A percentile compares a stretch with the other conserved stretches of the same genome.
Evolutionary conservation across 2,113 vertebrate species (phyloP).

Genomic region (Cygnus atratus): DNA sequence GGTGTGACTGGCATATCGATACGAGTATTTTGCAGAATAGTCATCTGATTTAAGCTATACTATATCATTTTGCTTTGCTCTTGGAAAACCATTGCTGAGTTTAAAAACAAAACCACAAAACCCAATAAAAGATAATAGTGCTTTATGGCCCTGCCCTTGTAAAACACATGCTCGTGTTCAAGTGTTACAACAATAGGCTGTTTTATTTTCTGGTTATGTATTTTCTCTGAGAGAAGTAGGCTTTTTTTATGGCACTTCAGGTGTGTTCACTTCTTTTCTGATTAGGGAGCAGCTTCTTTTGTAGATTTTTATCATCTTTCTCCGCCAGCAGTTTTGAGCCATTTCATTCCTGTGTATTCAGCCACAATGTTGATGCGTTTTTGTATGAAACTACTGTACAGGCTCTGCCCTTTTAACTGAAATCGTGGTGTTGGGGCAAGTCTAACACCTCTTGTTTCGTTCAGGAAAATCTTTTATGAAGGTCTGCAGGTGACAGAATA

Average conservation of each 20-base stretch:
- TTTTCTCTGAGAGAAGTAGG: not conserved
- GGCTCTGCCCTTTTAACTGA: not conserved
- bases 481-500: not conserved
- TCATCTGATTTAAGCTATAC: not conserved
- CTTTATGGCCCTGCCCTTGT: not conserved
- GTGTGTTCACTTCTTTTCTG: not conserved
- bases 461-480: not conserved
- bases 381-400: accelerated
- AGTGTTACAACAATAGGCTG: accelerated
- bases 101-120: not conserved
- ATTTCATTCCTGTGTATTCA: not conserved
- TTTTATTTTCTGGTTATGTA: not conserved
- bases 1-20: not conserved
- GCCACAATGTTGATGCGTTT: not conserved
- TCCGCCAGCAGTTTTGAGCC: not conserved
- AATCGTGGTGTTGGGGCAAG: not conserved
- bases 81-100: not conserved
- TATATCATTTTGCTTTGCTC: not conserved
- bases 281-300: not conserved
- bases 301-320: not conserved
- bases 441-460: not conserved
- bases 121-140: not conserved
- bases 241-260: not conserved
- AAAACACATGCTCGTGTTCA: not conserved
- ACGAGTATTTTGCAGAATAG: not conserved